Conservation (phyloP, 2,888 invertebrate genomes). For the Scaptomyza reducta region DNA sequence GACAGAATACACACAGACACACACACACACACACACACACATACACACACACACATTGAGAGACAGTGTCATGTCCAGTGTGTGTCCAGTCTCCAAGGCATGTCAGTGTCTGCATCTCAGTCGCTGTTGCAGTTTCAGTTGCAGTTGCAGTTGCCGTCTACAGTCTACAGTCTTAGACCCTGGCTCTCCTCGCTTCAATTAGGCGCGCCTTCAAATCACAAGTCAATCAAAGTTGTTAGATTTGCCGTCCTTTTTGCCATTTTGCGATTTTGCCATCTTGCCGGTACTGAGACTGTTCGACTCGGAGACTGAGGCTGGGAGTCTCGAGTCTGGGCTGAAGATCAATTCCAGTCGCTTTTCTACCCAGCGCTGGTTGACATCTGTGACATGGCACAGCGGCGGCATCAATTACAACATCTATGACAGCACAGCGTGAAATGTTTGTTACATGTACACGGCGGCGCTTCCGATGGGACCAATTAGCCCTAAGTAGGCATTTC, state of each 20-base stretch:
- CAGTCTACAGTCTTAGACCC: constrained; percentile 9
- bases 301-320: background rate
- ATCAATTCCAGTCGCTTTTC: constrained; percentile 28
- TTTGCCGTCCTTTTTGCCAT: constrained; percentile 65
- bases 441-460: constrained; percentile 74
- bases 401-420: constrained; percentile 82
- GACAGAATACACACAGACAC: constrained; percentile 38
- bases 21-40: background rate
- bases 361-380: constrained; percentile 64
- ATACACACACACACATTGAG: background rate
- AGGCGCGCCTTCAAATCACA: constrained; percentile 82
- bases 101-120: constrained; percentile 52
- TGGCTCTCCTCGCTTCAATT: constrained; percentile 77
- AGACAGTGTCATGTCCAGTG: constrained; percentile 51
- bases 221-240: constrained; percentile 83
- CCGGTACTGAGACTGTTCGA: constrained; percentile 1
- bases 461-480: constrained; percentile 81
- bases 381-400: constrained; percentile 79
- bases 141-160: constrained; percentile 11
- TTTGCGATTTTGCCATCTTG: background rate
- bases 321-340: constrained; percentile 5
- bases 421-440: constrained; percentile 84
- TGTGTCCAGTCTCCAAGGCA: constrained; percentile 61
- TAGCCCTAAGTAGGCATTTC: constrained; percentile 79
- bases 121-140: constrained; percentile 13